Evolutionary conservation across 2,797 vertebrate genomes (phyloP).

Genomic region (Pagetopsis macropterus): DNA sequence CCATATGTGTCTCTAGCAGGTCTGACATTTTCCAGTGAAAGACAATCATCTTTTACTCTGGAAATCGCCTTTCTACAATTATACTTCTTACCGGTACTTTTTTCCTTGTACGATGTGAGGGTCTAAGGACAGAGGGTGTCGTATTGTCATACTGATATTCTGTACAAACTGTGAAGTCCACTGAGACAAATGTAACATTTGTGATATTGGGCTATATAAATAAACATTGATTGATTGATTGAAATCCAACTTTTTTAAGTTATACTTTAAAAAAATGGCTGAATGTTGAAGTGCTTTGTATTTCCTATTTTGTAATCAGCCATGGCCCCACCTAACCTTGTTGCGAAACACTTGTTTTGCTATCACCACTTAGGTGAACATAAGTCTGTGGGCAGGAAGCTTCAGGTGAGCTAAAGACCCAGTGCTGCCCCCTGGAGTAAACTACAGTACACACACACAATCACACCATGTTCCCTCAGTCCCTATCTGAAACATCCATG

Average conservation of each 20-base stretch:
- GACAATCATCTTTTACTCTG: background rate
- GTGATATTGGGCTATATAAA: no score
- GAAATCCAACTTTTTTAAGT: background rate
- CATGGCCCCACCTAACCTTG: background rate
- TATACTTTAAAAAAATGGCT: background rate
- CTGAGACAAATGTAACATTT: no score
- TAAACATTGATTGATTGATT: no score
- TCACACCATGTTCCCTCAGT: constrained; percentile 14
- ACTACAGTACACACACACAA: constrained; percentile 7
- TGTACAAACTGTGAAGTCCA: no score
- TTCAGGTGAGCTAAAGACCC: constrained; percentile 17
- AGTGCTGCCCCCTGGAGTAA: constrained; percentile 58
- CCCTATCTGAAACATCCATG: constrained; percentile 33
- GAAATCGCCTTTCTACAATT: background rate
- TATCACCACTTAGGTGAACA: constrained; percentile 6
- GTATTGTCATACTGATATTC: no score
- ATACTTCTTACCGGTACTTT: no score
- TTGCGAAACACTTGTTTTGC: background rate
- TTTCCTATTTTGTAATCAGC: background rate
- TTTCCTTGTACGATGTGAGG: no score
- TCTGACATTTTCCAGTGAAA: background rate
- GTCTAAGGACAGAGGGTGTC: no score
- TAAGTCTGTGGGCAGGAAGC: background rate
- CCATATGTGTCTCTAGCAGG: background rate
- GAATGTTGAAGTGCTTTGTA: background rate